These are phyloP conservation scores for Sylvia borin DNA, from an alignment of 2,797 vertebrate genomes.

Conservation along the genomic window DNA sequence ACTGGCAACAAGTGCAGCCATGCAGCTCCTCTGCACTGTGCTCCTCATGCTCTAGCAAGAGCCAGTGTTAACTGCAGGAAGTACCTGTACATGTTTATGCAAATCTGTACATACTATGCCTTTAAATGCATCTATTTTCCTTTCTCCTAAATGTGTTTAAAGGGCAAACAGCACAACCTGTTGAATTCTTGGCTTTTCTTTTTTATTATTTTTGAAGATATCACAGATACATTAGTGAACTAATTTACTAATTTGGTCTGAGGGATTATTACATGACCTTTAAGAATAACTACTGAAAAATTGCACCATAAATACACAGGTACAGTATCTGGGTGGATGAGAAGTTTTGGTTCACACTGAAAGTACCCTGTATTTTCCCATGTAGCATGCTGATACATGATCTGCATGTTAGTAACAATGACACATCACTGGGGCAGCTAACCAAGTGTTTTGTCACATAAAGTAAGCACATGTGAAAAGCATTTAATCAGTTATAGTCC, in stretches of 20 bases:
- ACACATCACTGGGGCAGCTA: not conserved
- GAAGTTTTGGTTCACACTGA: not conserved
- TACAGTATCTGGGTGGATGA: not conserved
- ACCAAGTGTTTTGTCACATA: not conserved
- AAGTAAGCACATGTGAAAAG: not conserved
- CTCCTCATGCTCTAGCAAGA: not conserved
- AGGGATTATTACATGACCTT: not conserved
- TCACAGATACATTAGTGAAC: not conserved
- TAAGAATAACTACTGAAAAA: not conserved
- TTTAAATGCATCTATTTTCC: not conserved
- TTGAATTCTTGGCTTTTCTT: not conserved
- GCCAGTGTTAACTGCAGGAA: not conserved
- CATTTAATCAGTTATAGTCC: not conserved
- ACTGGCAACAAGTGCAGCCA: not conserved
- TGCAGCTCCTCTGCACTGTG: not conserved
- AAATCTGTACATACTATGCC: not conserved
- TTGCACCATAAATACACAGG: not conserved
- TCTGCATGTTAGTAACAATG: not conserved
- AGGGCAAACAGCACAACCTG: not conserved
- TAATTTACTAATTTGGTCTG: not conserved
- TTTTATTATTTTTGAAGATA: not conserved
- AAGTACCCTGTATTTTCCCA: not conserved
- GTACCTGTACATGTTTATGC: not conserved
- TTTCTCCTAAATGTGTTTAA: not conserved
- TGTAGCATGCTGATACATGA: not conserved